phyloP scores from a whole-genome alignment of 2,888 invertebrate genomes.

The Seladonia tumulorum region DNA sequence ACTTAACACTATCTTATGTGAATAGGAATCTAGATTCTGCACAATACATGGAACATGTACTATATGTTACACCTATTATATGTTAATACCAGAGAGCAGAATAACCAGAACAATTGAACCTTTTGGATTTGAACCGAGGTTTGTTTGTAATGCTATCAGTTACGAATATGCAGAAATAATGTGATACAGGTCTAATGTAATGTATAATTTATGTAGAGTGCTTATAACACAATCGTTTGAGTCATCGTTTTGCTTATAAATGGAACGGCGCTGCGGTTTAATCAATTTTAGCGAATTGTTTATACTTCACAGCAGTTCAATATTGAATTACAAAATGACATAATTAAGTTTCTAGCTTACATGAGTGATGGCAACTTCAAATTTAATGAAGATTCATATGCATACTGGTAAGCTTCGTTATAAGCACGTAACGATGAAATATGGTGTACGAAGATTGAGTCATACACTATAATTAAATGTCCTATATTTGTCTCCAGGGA shows the following conservation, averaged over 20 bases:
- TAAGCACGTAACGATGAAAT: not conserved
- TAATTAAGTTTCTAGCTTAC: not conserved
- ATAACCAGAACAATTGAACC: no score
- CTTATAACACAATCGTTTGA: not conserved
- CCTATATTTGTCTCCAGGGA: constrained; percentile 10
- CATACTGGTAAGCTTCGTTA: not conserved
- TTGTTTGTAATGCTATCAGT: not conserved
- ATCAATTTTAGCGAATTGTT: not conserved
- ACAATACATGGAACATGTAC: no score
- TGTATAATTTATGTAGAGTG: not conserved
- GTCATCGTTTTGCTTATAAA: not conserved
- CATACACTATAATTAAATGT: not conserved
- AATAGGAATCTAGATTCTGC: no score
- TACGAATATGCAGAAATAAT: not conserved
- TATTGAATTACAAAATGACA: not conserved
- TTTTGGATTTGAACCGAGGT: no score
- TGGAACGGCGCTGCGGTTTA: not conserved
- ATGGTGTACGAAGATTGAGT: not conserved
- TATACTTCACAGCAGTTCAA: not conserved
- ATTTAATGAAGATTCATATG: not conserved
- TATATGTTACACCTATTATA: no score
- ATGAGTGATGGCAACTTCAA: not conserved
- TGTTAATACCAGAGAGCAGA: no score
- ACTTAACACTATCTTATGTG: no score
- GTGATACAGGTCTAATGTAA: not conserved